Conservation (phyloP, 1,140 invertebrate species). For the Drosophila sulfurigaster region DNA sequence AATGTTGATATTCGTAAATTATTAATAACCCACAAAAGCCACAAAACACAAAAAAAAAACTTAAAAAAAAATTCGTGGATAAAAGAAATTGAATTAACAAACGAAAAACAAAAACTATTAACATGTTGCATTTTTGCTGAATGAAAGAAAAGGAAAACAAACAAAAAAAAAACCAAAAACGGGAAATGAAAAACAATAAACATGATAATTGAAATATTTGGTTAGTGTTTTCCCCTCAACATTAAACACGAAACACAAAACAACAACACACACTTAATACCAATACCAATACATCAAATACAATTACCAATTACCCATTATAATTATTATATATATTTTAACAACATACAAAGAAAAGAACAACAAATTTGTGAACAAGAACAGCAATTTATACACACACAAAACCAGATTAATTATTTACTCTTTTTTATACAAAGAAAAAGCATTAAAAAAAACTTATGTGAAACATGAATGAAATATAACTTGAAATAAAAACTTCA, state of each 20-base stretch:
- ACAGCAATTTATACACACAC: constrained; percentile 60
- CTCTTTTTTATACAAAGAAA: constrained; percentile 84
- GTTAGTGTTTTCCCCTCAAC: constrained; percentile 61
- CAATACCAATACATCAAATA: constrained; percentile 46
- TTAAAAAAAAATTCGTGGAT: constrained; percentile 47
- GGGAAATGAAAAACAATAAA: constrained; percentile 34
- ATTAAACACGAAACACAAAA: constrained; percentile 29
- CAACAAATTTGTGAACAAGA: constrained; percentile 66
- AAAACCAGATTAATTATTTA: constrained; percentile 81
- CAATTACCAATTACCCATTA: constrained; percentile 33
- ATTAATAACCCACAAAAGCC: constrained; percentile 57
- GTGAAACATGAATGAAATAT: constrained; percentile 84
- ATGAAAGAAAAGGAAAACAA: constrained; percentile 41
- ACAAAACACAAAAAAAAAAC: constrained; percentile 47
- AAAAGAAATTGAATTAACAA: constrained; percentile 75
- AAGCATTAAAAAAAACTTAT: constrained; percentile 75
- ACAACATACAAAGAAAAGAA: constrained; percentile 59
- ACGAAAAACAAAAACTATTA: constrained; percentile 62
- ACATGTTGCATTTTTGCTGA: constrained; percentile 78
- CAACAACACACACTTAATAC: constrained; percentile 12
- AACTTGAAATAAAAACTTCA: constrained; percentile 80
- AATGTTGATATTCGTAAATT: constrained; percentile 68
- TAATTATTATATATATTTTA: constrained; percentile 66
- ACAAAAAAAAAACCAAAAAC: constrained; percentile 19
- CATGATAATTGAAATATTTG: constrained; percentile 59